Percentiles rank a stretch among this genome's conserved stretches.
Evolutionary conservation across 1,140 invertebrate species (phyloP).

Genomic region (Proctacanthus coquilletti): DNA sequence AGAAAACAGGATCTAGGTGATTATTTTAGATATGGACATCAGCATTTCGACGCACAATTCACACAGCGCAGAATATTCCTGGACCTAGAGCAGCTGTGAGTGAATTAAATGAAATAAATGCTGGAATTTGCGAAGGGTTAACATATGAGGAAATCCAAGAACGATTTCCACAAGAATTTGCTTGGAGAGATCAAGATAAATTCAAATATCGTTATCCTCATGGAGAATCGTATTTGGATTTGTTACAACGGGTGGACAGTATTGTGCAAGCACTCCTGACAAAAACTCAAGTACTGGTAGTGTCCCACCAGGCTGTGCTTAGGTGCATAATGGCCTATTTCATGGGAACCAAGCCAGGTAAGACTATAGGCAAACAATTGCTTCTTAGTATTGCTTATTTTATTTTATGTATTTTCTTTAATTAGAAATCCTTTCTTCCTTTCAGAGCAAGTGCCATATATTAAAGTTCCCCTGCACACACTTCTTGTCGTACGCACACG

Average conservation of each 20-base stretch:
- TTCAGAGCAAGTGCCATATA: constrained; percentile 73
- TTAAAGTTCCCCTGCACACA: constrained; percentile 82
- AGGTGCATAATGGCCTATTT: constrained; percentile 87
- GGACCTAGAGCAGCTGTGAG: constrained; percentile 64
- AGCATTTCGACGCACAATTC: constrained; percentile 68
- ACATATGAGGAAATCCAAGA: constrained; percentile 89
- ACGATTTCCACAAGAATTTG: constrained; percentile 79
- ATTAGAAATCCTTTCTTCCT: constrained; percentile 4
- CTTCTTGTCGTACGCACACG: constrained; percentile 70
- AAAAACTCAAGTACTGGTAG: constrained; percentile 70
- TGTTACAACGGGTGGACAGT: constrained; percentile 68
- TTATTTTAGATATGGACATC: constrained; percentile 72
- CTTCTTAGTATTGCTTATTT: constrained; percentile 6
- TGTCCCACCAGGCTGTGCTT: constrained; percentile 82
- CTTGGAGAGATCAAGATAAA: constrained; percentile 80
- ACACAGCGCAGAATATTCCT: constrained; percentile 65
- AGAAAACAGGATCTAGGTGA: background rate
- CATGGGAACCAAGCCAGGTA: constrained; percentile 61
- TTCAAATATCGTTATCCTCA: constrained; percentile 82
- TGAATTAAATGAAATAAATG: constrained; percentile 80
- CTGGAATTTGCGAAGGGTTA: constrained; percentile 82
- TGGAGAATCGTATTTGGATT: constrained; percentile 80
- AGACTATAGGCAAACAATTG: constrained; percentile 10
- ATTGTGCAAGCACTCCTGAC: constrained; percentile 66
- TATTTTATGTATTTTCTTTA: constrained; percentile 7